Base-by-base conservation (phyloP, 2,888 invertebrate species). In the Xanthostigma xanthostigma region DNA sequence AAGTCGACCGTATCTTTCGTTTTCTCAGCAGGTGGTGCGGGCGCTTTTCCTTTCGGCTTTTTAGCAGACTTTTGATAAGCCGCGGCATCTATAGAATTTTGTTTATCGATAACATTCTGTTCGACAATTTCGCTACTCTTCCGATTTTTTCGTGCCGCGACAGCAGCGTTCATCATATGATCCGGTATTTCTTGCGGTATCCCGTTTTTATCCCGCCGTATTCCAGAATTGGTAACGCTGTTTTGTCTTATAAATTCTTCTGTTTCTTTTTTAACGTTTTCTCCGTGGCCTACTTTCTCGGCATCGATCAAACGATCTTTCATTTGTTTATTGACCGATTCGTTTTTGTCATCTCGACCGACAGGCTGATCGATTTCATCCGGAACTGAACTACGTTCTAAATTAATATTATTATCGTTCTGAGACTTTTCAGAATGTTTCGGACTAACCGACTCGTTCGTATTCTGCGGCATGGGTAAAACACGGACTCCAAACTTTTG, bases 11-110 rank as follows among this genome's bases (percentile, higher is more conserved):
- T 36, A 10, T 44, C 47, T 36, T 33, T 10, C 37, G 41, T 41
- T 38, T 35, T 38, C 3, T 39, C 51, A 9, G 48, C 49, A 12
- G 84, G 84, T 1, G 82, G 84, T 0, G 77, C 76, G 1, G 84
- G 85, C 2, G 84, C 84, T 67, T 83, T 83, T 0, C 83, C 78
- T 63, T 85, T 84, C 41, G 71, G 74, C 61, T 77, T 81, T 57
- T 78, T 81, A 1, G 65, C 55, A 3, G 53, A 35, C 12, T 56
- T 53, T 9, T 48, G 49, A 36, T 42, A 45, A 6, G 45, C 35
- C 27, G 46, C 50, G 2, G 48, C 42, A 5, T 47, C 17, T 48
- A 59, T 57, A 3, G 54, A 45, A 17, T 38, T 54, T 50, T n/a
- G 41, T 55, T 61, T 66, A 6, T 69, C 66, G 55, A 62, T 67